Base-by-base conservation (phyloP, 2,888 invertebrate species). In the Acleris emargana region DNA sequence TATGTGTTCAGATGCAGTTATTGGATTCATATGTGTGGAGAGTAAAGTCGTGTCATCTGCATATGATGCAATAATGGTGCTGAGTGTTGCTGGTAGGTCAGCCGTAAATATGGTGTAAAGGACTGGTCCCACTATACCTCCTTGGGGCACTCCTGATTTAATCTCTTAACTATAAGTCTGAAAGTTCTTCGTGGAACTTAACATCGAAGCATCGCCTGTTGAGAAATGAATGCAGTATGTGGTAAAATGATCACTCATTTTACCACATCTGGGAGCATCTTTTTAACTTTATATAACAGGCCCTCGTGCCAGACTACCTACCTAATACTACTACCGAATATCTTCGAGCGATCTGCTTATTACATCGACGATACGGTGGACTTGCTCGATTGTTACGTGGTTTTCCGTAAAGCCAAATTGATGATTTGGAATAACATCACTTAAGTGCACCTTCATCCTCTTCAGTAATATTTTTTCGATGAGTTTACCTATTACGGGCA, bases 401-500 rank as follows among this genome's bases (percentile, higher is more conserved):
- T 42, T 28, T 25, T 59, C 50, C 4, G 68, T 28, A n/a, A 71
- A 71, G 5, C 71, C 68, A 58, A 70, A 70, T 58, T 70, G 67
- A 17, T 70, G 67, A 3, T 25, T 32, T n/a, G 67, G 66, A 7
- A 66, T 52, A 20, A 16, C 55, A 49, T 38, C 22, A 25, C 47
- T 47, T 17, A 61, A 42, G 3, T 16, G 45, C 9, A 16, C 16
- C n/a, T n/a, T n/a, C n/a, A n/a, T n/a, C n/a, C n/a, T n/a, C n/a
- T n/a, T n/a, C n/a, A n/a, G n/a, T n/a, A 62, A 1, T 5, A 62
- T 55, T 16, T 20, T 55, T 17, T 62, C 55, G 2, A 62, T 18
- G 1, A 63, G 51, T 51, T 63, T 63, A 16, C 63, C 58, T 13
- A 16, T 53, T 11, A 28, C 16, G 32, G 28, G n/a, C 11, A 28